Base-by-base conservation (phyloP, 2,113 vertebrate species). In the Elachura formosa region DNA sequence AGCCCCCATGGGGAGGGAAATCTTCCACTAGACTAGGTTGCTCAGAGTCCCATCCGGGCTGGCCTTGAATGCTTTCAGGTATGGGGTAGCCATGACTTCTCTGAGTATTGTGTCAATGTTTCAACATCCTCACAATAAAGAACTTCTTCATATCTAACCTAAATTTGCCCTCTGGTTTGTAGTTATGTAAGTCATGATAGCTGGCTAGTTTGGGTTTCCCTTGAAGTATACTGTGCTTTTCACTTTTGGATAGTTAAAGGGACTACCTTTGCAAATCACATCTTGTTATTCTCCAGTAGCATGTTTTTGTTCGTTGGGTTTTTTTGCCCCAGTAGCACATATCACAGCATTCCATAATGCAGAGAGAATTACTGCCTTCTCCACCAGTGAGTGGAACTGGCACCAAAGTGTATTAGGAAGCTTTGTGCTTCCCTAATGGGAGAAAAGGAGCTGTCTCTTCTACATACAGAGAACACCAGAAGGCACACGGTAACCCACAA, bases 401-500 rank as follows among this genome's bases (percentile, higher is more conserved):
- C 40, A 83, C 11, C 19, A 40, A 52, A 51, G 7, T 11, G 7
- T 22, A 49, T 7, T 51, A 64, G 23, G 46, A 92, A 49, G 43
- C n/a, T 71, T 80, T 81, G 55, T 43, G 21, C 28, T 71, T 84
- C 76, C 26, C 19, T 90, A 81, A 59, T 43, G 14, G 4, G 38
- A 75, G 12, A 43, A 61, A 87, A 93, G 36, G 13, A 89, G 13
- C 9, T 46, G 8, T 38, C 34, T 81, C 33, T 94, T 51, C 22
- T 24, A 40, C 9, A 6, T 6, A 25, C 9, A 55, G 52, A 84
- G 33, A 71, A 55, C 29, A 74, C 14, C 14, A 43, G 15, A 38
- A 94, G 23, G 40, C 15, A 81, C 31, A 36, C 0, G 0, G 7
- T 40, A 77, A 48, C 40, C 34, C 0, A 0, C 14, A 43, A 23